These are phyloP conservation scores for Trichogramma dendrolimi DNA, from an alignment of 2,888 invertebrate species.

Conservation along the genomic window DNA sequence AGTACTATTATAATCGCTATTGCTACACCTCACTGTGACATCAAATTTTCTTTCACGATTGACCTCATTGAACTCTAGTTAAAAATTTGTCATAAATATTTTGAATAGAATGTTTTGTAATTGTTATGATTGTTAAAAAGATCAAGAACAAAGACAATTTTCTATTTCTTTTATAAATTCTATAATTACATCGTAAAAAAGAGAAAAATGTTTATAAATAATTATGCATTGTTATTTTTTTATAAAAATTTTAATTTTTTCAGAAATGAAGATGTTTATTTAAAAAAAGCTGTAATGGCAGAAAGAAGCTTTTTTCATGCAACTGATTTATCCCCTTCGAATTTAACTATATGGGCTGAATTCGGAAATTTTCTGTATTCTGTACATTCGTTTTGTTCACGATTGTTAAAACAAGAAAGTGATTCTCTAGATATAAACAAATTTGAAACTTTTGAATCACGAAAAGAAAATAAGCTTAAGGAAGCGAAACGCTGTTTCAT, in stretches of 20 bases:
- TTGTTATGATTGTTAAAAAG: too few species aligned
- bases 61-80: background rate
- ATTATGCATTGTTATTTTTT: background rate
- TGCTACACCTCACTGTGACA: too few species aligned
- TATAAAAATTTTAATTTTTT: slow-evolving; percentile 28
- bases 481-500: slow-evolving; percentile 76
- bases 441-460: slow-evolving; percentile 70
- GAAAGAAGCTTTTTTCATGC: slow-evolving; percentile 79
- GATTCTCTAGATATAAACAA: slow-evolving; percentile 70
- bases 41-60: background rate
- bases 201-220: background rate
- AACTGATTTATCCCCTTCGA: slow-evolving; percentile 68
- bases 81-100: background rate
- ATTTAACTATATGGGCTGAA: slow-evolving; percentile 81
- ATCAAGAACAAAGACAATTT: background rate
- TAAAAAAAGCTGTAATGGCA: slow-evolving; percentile 68
- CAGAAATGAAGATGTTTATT: slow-evolving; percentile 59
- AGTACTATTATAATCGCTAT: too few species aligned
- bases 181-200: background rate
- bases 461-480: slow-evolving; percentile 75
- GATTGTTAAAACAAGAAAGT: slow-evolving; percentile 76
- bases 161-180: slow-evolving; percentile 8
- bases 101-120: too few species aligned
- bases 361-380: slow-evolving; percentile 87
- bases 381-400: slow-evolving; percentile 84